A percentile compares a stretch with the other conserved stretches of the same genome.
phyloP scores from a whole-genome alignment of 2,888 invertebrate genomes.

The Oxytorus armatus region DNA sequence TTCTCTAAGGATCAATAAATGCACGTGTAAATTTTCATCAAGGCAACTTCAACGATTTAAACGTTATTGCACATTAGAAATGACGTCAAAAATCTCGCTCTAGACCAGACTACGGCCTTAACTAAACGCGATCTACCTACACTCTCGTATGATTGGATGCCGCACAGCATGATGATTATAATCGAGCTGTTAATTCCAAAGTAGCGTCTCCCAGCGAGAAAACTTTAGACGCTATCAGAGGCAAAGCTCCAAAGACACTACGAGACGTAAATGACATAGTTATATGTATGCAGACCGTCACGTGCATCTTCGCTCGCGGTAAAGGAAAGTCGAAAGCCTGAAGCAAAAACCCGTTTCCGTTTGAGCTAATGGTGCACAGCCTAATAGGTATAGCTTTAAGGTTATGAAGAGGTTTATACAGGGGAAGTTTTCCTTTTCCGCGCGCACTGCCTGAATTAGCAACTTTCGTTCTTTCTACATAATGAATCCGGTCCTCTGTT shows the following conservation, averaged over 20 bases:
- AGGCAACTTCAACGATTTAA: no score
- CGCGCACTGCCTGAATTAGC: neutral
- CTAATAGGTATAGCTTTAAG: conserved; percentile 17
- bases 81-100: no score
- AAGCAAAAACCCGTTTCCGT: conserved; percentile 29
- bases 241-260: neutral
- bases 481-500: neutral
- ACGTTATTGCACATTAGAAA: no score
- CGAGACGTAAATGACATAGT: conserved; percentile 8
- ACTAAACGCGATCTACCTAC: neutral
- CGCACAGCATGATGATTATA: conserved; percentile 39
- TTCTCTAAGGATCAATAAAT: no score
- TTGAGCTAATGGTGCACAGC: conserved; percentile 11
- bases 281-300: neutral
- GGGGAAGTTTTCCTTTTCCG: neutral
- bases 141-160: conserved; percentile 29
- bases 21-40: no score
- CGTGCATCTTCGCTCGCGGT: conserved; percentile 12
- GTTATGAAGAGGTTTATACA: neutral
- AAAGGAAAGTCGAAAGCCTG: conserved; percentile 33
- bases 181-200: conserved; percentile 42
- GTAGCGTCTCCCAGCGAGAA: conserved; percentile 29
- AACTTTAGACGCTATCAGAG: conserved; percentile 26
- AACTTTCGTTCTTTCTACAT: conserved; percentile 11
- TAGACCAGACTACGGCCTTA: no score